Base-by-base conservation (phyloP, 2,797 vertebrate genomes). In the Neoniphon sammara region DNA sequence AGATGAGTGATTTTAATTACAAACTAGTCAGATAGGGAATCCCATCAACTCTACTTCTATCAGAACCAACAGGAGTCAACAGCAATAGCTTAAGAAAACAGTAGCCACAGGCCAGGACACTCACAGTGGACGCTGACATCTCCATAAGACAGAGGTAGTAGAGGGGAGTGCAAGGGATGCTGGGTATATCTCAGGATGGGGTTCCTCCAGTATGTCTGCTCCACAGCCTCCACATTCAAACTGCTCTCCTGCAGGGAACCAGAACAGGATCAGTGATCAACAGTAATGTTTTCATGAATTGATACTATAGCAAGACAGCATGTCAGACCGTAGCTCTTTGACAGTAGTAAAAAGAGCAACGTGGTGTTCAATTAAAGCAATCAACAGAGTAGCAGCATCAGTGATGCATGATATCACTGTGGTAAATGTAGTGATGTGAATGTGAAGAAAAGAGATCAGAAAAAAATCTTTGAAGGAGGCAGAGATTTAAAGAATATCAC, bases 141-240 rank as follows among this genome's bases (percentile, higher is more conserved):
- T 81, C 96, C 96, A 5, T 98, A 97, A 0, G 96, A 95, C 2
- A 98, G 89, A 34, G 97, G 97, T 62, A 98, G 93, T 80, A 98
- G 90, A 5, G 97, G 97, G 0, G 97, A 97, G 88, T 98, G 97
- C 91, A 98, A 91, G 12, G 97, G 96, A 89, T 97, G 96, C 89
- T 97, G 97, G 46, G 97, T 97, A 63, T 98, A 97, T 93, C 97
- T 90, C 76, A 98, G 83, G 85, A 98, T 98, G 59, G 96, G 97
- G 90, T 98, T 98, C 86, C 96, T 96, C 91, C 95, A 94, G 17
- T 97, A 97, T 0, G 93, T 98, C 93, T 98, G 96, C 83, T 97
- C 96, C 81, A 98, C 96, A n/a, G 94, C 94, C 86, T 97, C 96
- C 42, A 95, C 87, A 70, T 97, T 97, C 44, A 95, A 87, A 89